Evolutionary conservation across 2,113 vertebrate species (phyloP).

Genomic region (Bos javanicus): DNA sequence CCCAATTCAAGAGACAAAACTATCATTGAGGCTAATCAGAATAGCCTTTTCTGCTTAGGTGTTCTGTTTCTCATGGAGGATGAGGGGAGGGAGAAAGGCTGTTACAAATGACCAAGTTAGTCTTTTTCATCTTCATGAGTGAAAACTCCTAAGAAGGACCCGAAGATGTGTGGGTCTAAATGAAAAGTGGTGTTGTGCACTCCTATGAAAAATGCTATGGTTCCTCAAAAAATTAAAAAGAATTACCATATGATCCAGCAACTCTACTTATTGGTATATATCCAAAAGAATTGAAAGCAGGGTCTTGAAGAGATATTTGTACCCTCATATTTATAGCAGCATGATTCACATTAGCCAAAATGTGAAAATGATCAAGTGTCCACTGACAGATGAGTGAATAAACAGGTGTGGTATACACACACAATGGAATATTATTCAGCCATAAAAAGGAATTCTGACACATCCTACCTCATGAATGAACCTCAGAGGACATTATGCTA

Average conservation of each 20-base stretch:
- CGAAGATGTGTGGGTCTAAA: constrained; percentile 13
- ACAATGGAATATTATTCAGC: neutral
- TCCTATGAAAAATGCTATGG: neutral
- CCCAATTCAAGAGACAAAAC: constrained; percentile 32
- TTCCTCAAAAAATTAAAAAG: neutral
- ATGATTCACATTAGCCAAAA: neutral
- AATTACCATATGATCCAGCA: neutral
- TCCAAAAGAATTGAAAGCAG: neutral
- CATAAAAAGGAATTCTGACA: neutral
- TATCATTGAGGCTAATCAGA: neutral
- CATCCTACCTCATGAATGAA: neutral
- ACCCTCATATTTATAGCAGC: neutral
- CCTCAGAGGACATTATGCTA: neutral
- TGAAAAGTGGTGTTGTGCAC: neutral
- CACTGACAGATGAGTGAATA: neutral
- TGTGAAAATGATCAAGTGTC: neutral
- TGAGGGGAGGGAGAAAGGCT: neutral
- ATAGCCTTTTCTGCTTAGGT: neutral
- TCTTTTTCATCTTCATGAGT: neutral
- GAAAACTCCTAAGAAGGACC: neutral
- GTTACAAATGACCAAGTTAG: neutral
- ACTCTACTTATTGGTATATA: neutral
- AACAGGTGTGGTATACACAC: neutral
- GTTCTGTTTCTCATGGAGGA: neutral
- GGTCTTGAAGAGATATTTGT: neutral